Percentiles rank a stretch among this genome's conserved stretches.
Evolutionary conservation across 53 echinoderm and acorn worm species (phyloP).

Genomic region (Holothuria scabra): DNA sequence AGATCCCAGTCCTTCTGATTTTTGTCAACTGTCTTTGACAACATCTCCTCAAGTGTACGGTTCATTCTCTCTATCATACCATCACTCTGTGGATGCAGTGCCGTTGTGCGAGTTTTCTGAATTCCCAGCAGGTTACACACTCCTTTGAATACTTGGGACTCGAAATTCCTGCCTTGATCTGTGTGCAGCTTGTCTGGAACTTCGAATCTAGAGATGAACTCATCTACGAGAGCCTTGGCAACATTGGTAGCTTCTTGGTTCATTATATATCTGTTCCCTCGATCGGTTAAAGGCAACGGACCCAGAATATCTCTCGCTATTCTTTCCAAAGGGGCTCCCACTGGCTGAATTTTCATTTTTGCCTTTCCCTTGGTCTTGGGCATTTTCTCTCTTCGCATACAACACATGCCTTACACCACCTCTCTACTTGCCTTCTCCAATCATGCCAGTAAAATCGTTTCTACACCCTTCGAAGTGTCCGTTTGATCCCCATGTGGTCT

Average conservation of each 20-base stretch:
- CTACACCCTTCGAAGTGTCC: neutral
- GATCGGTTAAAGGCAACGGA: neutral
- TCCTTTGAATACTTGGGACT: conserved; percentile 31
- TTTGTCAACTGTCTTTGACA: conserved; percentile 46
- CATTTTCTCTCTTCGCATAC: conserved; percentile 7
- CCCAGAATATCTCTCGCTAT: conserved; percentile 14
- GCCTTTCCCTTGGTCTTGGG: neutral
- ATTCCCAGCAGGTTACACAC: conserved; percentile 46
- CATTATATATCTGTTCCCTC: conserved; percentile 2
- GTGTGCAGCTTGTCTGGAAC: conserved; percentile 30
- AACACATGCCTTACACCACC: neutral
- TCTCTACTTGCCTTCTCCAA: conserved; percentile 29
- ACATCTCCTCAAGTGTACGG: conserved; percentile 38
- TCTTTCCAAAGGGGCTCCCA: conserved; percentile 13
- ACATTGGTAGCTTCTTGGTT: conserved; percentile 28
- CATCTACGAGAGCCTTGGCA: conserved; percentile 10
- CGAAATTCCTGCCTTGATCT: conserved; percentile 61
- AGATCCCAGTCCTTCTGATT: conserved; percentile 51
- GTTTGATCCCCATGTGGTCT: conserved; percentile 26
- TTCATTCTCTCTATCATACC: conserved; percentile 55
- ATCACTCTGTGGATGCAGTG: conserved; percentile 53
- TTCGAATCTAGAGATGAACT: conserved; percentile 51
- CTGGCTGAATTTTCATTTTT: neutral
- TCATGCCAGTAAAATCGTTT: conserved; percentile 3
- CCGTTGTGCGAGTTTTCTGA: conserved; percentile 55